Percentiles rank a stretch among this genome's conserved stretches.
Conservation (phyloP, 2,113 vertebrate genomes). For the Lontra canadensis region DNA sequence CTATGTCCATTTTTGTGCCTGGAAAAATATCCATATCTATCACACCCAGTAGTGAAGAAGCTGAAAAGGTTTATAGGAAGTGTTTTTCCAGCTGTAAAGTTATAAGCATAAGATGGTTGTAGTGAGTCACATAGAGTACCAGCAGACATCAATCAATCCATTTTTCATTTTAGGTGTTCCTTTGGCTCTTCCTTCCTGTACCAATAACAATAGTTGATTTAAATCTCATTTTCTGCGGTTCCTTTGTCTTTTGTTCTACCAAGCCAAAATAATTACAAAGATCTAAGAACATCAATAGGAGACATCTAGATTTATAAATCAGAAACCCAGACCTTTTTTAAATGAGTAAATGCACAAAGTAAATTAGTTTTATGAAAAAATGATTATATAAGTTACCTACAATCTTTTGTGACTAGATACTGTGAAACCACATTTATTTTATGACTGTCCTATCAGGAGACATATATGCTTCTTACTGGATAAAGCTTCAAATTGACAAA, state of each 20-base stretch:
- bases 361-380: neutral
- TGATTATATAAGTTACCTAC: neutral
- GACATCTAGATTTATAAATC: neutral
- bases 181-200: neutral
- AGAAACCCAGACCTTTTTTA: neutral
- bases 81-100: neutral
- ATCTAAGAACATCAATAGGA: neutral
- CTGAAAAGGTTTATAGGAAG: neutral
- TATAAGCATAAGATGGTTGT: neutral
- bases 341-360: constrained; percentile 20
- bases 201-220: neutral
- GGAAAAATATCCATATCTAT: neutral
- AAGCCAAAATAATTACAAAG: neutral
- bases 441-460: neutral
- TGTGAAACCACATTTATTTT: neutral
- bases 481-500: neutral
- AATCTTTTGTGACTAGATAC: neutral
- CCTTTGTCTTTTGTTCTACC: neutral
- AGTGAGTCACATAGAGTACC: neutral
- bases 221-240: neutral
- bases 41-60: neutral
- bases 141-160: neutral
- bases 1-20: neutral
- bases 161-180: neutral
- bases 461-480: neutral